Evolutionary conservation across 2,888 invertebrate genomes (phyloP).

Genomic region (Macaria notata): DNA sequence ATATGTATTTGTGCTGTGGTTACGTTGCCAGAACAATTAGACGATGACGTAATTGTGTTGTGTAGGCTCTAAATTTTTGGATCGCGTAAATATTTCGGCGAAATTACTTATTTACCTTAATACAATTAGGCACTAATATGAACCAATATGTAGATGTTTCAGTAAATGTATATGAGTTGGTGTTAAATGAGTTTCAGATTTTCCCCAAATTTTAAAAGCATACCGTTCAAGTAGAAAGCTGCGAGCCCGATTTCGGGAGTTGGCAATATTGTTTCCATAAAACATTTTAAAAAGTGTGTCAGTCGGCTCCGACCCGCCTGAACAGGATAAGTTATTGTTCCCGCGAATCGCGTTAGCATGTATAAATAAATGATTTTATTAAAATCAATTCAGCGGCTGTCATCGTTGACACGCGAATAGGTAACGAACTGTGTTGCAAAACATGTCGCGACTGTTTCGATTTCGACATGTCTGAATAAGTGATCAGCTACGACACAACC

Average conservation of each 20-base stretch:
- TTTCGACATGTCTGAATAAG: conserved; percentile 33
- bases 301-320: conserved; percentile 11
- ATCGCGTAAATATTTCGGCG: too few relatives aligned
- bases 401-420: conserved; percentile 35
- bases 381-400: conserved; percentile 33
- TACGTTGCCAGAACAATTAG: too few relatives aligned
- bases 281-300: conserved; percentile 18
- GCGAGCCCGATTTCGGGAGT: not conserved
- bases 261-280: conserved; percentile 1
- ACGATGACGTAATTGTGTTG: too few relatives aligned
- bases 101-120: too few relatives aligned
- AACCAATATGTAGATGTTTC: too few relatives aligned
- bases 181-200: too few relatives aligned
- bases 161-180: too few relatives aligned
- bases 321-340: conserved; percentile 16
- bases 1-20: too few relatives aligned
- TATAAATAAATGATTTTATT: conserved; percentile 27
- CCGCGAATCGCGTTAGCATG: conserved; percentile 16
- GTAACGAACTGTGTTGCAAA: conserved; percentile 33
- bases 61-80: too few relatives aligned
- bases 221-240: not conserved
- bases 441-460: conserved; percentile 33
- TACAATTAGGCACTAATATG: too few relatives aligned
- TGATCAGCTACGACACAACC: conserved; percentile 22
- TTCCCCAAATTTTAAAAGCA: too few relatives aligned